Conservation (phyloP, 2,888 invertebrate genomes). For the Phengaris arion region DNA sequence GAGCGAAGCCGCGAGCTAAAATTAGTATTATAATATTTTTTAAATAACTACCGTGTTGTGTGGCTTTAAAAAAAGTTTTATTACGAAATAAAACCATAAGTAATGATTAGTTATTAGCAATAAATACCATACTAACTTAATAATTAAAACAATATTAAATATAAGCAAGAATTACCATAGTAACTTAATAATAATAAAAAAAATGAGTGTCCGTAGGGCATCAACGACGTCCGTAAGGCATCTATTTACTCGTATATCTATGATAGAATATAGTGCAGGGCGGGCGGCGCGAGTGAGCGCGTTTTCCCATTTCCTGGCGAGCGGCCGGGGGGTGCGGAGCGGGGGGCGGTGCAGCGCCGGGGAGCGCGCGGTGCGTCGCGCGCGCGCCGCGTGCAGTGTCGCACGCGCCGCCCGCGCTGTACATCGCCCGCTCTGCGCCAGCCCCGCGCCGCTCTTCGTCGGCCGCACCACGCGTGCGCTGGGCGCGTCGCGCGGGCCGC, state of each 20-base stretch:
- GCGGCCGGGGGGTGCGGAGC: conserved; percentile 38
- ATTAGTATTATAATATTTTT: too few species aligned
- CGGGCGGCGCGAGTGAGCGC: conserved; percentile 36
- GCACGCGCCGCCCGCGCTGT: conserved; percentile 45
- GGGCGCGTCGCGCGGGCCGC: conserved; percentile 79
- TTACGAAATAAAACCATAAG: too few species aligned
- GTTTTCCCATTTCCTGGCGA: conserved; percentile 34
- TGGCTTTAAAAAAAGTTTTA: too few species aligned
- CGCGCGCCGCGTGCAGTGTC: conserved; percentile 46
- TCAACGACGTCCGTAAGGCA: background rate
- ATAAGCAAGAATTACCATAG: too few species aligned
- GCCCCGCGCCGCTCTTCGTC: conserved; percentile 67
- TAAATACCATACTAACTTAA: too few species aligned
- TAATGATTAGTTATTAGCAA: too few species aligned
- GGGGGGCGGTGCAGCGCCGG: conserved; percentile 35
- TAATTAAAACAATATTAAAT: too few species aligned
- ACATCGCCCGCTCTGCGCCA: conserved; percentile 70
- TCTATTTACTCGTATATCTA: background rate
- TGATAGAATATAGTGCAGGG: conserved; percentile 27
- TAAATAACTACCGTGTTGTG: too few species aligned
- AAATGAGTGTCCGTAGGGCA: too few species aligned
- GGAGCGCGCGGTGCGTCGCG: conserved; percentile 44
- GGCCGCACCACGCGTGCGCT: conserved; percentile 79
- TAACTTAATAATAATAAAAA: too few species aligned
- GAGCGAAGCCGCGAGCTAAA: too few species aligned